phyloP scores from a whole-genome alignment of 2,797 vertebrate genomes.

The Lagocephalus sceleratus region DNA sequence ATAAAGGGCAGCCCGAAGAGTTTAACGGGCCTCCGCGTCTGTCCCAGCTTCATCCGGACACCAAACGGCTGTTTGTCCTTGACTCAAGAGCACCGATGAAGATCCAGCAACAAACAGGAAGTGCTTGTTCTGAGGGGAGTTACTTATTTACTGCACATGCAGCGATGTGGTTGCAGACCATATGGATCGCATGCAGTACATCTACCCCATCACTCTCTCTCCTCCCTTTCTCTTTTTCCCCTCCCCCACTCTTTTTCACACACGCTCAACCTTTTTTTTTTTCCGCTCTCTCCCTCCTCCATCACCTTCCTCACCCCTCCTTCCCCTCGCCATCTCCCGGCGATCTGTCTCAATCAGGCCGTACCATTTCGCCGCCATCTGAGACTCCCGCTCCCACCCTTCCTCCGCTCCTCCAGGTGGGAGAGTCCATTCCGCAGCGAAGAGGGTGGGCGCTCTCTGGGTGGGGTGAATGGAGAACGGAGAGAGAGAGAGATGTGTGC shows the following conservation, averaged over 20 bases:
- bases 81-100: constrained; percentile 30
- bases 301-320: constrained; percentile 9
- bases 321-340: constrained; percentile 41
- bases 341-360: constrained; percentile 66
- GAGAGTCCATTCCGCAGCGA: constrained; percentile 42
- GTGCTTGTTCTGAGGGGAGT: constrained; percentile 4
- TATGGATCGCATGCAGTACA: constrained; percentile 20
- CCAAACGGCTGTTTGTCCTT: constrained; percentile 34
- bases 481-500: constrained; percentile 1
- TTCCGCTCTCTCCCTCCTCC: background rate
- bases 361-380: constrained; percentile 35
- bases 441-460: constrained; percentile 11
- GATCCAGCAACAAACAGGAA: constrained; percentile 11
- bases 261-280: constrained; percentile 20
- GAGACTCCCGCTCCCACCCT: background rate
- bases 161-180: constrained; percentile 26
- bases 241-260: constrained; percentile 31
- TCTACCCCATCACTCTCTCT: constrained; percentile 12
- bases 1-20: no score
- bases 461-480: constrained; percentile 30
- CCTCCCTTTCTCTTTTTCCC: constrained; percentile 5
- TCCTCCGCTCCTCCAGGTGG: constrained; percentile 30
- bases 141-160: constrained; percentile 9
- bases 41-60: constrained; percentile 1
- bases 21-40: background rate